Evolutionary conservation across 2,797 vertebrate species (phyloP).

Genomic region (Ctenopoma multispine): DNA sequence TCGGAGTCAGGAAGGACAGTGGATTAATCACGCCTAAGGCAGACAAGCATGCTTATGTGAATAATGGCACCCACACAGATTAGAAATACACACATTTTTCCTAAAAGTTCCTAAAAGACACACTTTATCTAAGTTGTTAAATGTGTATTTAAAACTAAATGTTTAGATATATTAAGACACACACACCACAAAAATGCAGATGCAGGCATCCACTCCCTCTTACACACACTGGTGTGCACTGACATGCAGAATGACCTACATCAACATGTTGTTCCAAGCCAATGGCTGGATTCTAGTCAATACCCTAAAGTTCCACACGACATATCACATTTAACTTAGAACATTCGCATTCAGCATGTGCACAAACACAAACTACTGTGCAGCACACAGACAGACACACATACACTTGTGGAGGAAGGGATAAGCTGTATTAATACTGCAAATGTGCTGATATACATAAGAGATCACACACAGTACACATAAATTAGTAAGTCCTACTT

Average conservation of each 20-base stretch:
- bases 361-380: neutral
- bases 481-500: slow-evolving; percentile 23
- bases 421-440: slow-evolving; percentile 25
- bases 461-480: neutral
- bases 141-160: slow-evolving; percentile 4
- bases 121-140: slow-evolving; percentile 23
- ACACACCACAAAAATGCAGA: slow-evolving; percentile 13
- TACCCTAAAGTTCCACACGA: slow-evolving; percentile 49
- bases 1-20: slow-evolving; percentile 46
- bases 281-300: slow-evolving; percentile 52
- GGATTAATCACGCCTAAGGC: slow-evolving; percentile 56
- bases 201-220: slow-evolving; percentile 1
- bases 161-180: neutral
- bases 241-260: slow-evolving; percentile 46
- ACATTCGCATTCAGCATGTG: slow-evolving; percentile 28
- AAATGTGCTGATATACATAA: slow-evolving; percentile 31
- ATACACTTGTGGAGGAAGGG: slow-evolving; percentile 6
- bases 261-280: slow-evolving; percentile 62
- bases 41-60: slow-evolving; percentile 49
- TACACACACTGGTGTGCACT: slow-evolving; percentile 1
- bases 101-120: slow-evolving; percentile 24
- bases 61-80: slow-evolving; percentile 46
- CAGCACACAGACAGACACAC: neutral
- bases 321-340: slow-evolving; percentile 51
- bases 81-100: slow-evolving; percentile 11